Evolutionary conservation across 2,888 invertebrate species (phyloP).

Genomic region (Lydus trimaculatus): DNA sequence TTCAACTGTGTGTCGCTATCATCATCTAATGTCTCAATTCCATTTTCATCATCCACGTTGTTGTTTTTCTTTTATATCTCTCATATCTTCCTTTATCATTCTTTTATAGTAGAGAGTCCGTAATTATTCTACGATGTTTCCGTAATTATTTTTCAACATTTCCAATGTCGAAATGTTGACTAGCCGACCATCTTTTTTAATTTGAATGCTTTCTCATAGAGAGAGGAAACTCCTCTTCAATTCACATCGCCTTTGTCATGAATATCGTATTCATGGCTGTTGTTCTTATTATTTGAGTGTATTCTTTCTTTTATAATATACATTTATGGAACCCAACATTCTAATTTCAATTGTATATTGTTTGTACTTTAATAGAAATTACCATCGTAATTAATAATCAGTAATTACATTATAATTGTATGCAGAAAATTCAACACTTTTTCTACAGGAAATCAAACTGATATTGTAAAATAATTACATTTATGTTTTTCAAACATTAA

Average conservation of each 20-base stretch:
- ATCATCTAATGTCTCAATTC: constrained; percentile 2
- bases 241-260: constrained; percentile 51
- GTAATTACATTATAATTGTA: neutral
- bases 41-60: neutral
- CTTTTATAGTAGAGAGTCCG: neutral
- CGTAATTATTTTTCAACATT: constrained; percentile 44
- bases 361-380: neutral
- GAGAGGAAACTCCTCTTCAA: constrained; percentile 36
- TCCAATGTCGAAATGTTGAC: constrained; percentile 32
- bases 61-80: neutral
- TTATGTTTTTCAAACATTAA: too few relatives aligned
- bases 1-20: neutral
- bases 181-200: constrained; percentile 53
- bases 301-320: constrained; percentile 34
- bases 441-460: too few relatives aligned
- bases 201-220: constrained; percentile 50
- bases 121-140: constrained; percentile 30
- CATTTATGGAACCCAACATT: constrained; percentile 33
- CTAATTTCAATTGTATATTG: constrained; percentile 29
- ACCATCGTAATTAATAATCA: neutral
- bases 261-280: constrained; percentile 49
- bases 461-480: too few relatives aligned
- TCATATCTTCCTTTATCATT: neutral
- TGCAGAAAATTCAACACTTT: neutral
- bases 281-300: constrained; percentile 48